These are phyloP conservation scores for Borostomias antarcticus DNA, from an alignment of 2,797 vertebrate genomes.

Conservation along the genomic window DNA sequence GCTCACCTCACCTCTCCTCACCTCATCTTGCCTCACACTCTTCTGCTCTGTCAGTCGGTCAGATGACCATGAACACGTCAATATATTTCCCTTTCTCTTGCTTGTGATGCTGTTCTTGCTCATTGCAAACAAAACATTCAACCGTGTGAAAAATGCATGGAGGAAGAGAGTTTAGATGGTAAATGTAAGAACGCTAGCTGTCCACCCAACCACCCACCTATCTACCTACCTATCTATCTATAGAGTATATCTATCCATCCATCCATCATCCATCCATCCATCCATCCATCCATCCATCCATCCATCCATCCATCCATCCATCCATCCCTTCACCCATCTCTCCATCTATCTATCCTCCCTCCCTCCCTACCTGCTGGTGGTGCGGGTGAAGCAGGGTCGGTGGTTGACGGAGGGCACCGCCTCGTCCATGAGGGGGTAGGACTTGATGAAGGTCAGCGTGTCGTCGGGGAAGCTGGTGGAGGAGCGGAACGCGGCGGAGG, in stretches of 20 bases:
- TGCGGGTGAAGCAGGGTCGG: slow-evolving; percentile 88
- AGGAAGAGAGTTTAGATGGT: too few species aligned
- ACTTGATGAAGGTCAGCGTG: slow-evolving; percentile 91
- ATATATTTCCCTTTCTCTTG: too few species aligned
- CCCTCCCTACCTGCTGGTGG: slow-evolving; percentile 83
- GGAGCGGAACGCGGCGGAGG: slow-evolving; percentile 74
- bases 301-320: neutral
- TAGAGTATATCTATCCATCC: too few species aligned
- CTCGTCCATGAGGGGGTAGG: slow-evolving; percentile 91
- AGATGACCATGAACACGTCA: too few species aligned
- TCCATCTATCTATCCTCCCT: neutral
- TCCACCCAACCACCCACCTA: too few species aligned
- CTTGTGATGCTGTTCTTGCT: too few species aligned
- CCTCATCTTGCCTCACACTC: neutral
- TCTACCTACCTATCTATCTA: too few species aligned
- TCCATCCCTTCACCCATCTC: neutral
- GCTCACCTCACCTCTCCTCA: neutral
- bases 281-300: neutral
- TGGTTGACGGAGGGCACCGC: slow-evolving; percentile 82
- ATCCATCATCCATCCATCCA: too few species aligned
- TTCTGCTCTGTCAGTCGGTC: too few species aligned
- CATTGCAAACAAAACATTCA: too few species aligned
- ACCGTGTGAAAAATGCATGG: too few species aligned
- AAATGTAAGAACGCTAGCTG: too few species aligned
- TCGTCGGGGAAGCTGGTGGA: slow-evolving; percentile 91